phyloP scores from a whole-genome alignment of 2,888 invertebrate genomes.

The Tinea semifulvella region DNA sequence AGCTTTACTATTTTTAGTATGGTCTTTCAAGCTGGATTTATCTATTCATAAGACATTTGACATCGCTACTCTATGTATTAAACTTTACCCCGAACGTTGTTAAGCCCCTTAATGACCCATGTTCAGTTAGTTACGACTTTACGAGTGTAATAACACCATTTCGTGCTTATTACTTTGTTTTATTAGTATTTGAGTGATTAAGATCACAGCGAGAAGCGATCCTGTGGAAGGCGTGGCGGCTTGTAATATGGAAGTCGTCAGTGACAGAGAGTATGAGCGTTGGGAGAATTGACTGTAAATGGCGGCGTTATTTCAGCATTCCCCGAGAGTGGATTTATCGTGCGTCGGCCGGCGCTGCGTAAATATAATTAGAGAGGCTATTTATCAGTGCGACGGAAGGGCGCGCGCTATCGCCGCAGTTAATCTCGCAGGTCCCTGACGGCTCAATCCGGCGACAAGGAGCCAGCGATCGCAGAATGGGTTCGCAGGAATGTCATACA shows the following conservation, averaged over 20 bases:
- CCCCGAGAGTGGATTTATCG: constrained; percentile 48
- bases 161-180: constrained; percentile 2
- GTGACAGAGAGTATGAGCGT: constrained; percentile 32
- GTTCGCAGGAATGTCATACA: neutral
- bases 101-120: neutral
- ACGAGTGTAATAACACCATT: neutral
- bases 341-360: constrained; percentile 55
- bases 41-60: too few relatives aligned
- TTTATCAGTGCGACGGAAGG: constrained; percentile 62
- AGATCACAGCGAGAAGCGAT: neutral
- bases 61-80: too few relatives aligned
- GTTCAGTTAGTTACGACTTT: neutral
- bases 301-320: constrained; percentile 50
- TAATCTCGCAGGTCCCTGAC: constrained; percentile 52
- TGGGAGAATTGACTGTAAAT: constrained; percentile 34
- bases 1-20: too few relatives aligned
- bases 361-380: constrained; percentile 65
- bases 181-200: constrained; percentile 5
- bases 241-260: constrained; percentile 35
- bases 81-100: constrained; percentile 1
- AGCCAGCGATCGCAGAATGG: constrained; percentile 1
- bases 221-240: neutral
- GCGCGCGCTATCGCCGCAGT: constrained; percentile 53
- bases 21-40: too few relatives aligned
- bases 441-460: constrained; percentile 52